phyloP scores from a whole-genome alignment of 2,113 vertebrate genomes.

The Procavia capensis region DNA sequence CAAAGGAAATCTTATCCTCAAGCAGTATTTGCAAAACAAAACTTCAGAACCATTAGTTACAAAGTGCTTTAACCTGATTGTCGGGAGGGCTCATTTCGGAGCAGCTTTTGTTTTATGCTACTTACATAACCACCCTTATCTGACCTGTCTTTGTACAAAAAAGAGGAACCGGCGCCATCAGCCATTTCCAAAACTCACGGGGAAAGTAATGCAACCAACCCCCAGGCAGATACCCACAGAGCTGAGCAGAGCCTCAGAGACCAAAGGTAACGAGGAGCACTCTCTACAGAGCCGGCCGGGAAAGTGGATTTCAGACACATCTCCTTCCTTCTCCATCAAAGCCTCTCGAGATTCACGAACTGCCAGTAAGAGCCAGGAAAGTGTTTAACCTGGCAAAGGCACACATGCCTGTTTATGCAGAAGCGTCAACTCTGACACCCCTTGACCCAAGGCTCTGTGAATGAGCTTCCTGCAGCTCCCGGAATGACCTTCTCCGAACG shows the following conservation, averaged over 20 bases:
- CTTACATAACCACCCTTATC: background rate
- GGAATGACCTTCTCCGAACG: background rate
- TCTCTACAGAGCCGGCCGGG: background rate
- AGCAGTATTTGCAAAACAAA: background rate
- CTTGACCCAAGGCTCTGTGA: background rate
- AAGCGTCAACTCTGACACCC: background rate
- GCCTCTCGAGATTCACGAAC: background rate
- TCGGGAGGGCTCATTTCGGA: background rate
- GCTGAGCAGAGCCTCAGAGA: background rate
- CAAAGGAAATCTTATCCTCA: background rate
- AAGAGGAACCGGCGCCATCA: background rate
- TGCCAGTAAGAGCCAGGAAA: background rate
- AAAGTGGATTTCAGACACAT: background rate
- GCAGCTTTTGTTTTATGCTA: background rate
- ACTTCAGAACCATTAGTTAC: background rate
- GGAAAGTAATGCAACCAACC: background rate
- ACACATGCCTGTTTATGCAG: background rate
- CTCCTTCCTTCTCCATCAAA: background rate
- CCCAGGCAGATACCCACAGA: fast-evolving
- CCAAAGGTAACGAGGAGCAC: fast-evolving
- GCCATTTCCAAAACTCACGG: background rate
- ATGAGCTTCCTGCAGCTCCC: background rate
- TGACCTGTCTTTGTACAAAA: background rate
- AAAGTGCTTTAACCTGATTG: background rate
- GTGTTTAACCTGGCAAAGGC: background rate